phyloP scores from a whole-genome alignment of 2,888 invertebrate genomes.

The Physocephala rufipes region DNA sequence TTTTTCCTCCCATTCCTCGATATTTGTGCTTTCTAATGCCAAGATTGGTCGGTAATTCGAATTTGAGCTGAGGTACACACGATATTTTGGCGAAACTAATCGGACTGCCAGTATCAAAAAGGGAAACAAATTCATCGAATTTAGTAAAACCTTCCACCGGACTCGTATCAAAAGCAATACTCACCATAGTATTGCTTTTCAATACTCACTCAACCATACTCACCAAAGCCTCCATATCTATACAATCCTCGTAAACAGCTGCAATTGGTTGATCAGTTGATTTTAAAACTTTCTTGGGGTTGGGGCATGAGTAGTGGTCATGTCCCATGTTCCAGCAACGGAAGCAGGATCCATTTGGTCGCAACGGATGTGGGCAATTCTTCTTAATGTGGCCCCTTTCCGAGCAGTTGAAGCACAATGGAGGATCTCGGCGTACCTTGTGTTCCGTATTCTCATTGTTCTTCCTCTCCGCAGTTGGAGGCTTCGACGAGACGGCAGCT shows the following conservation, averaged over 20 bases:
- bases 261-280: not conserved
- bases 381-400: conserved; percentile 24
- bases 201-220: conserved; percentile 29
- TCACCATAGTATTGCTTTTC: conserved; percentile 3
- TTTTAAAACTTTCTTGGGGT: conserved; percentile 3
- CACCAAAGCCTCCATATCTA: not conserved
- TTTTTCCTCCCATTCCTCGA: conserved; percentile 18
- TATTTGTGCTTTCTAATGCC: not conserved
- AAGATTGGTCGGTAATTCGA: not conserved
- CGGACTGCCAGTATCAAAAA: conserved; percentile 39
- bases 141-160: not conserved
- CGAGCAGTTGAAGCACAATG: conserved; percentile 20
- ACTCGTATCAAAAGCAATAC: conserved; percentile 27
- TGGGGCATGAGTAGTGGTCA: conserved; percentile 14
- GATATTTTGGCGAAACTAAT: conserved; percentile 28
- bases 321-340: conserved; percentile 25
- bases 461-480: no score
- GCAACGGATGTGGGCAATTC: conserved; percentile 29
- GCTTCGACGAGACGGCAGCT: not conserved
- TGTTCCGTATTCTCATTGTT: not conserved
- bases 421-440: not conserved
- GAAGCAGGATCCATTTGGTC: conserved; percentile 21
- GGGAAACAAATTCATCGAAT: conserved; percentile 22
- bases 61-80: not conserved
- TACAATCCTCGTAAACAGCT: no score